These are phyloP conservation scores for Lacanobia wlatinum DNA, from an alignment of 2,888 invertebrate species.

Conservation along the genomic window DNA sequence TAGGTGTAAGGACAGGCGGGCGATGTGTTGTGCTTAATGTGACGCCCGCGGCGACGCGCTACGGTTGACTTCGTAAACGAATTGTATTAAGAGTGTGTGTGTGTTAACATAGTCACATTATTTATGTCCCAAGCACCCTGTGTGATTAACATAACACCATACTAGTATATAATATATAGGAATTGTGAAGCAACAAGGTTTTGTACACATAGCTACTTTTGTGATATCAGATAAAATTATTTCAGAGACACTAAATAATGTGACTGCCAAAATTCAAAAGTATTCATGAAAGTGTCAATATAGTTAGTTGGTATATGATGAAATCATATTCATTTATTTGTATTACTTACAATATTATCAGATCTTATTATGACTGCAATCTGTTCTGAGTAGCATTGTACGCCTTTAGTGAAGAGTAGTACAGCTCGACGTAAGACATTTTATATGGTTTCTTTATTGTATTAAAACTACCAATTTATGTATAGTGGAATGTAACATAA, in stretches of 20 bases:
- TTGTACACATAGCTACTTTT: constrained; percentile 45
- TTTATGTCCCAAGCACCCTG: constrained; percentile 64
- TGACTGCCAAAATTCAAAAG: constrained; percentile 86
- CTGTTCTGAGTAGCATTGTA: constrained; percentile 44
- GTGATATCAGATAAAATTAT: constrained; percentile 33
- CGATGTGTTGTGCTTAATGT: constrained; percentile 58
- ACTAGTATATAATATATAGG: constrained; percentile 22
- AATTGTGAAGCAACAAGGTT: constrained; percentile 50
- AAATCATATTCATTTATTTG: constrained; percentile 71
- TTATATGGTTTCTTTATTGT: constrained; percentile 21
- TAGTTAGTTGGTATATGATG: constrained; percentile 73
- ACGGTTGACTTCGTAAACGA: constrained; percentile 78
- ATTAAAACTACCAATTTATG: constrained; percentile 28
- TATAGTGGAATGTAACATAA: constrained; percentile 28
- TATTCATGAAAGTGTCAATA: constrained; percentile 82
- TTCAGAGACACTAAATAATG: constrained; percentile 72
- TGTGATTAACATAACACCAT: constrained; percentile 46
- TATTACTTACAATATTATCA: constrained; percentile 53
- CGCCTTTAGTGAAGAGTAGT: constrained; percentile 21
- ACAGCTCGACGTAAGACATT: constrained; percentile 19
- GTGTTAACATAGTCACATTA: constrained; percentile 76
- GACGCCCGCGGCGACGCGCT: constrained; percentile 48
- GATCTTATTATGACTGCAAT: constrained; percentile 48
- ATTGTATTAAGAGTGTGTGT: constrained; percentile 69
- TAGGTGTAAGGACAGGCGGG: constrained; percentile 69